Conservation (phyloP, 2,888 invertebrate species). For the Ctenicera cuprea region DNA sequence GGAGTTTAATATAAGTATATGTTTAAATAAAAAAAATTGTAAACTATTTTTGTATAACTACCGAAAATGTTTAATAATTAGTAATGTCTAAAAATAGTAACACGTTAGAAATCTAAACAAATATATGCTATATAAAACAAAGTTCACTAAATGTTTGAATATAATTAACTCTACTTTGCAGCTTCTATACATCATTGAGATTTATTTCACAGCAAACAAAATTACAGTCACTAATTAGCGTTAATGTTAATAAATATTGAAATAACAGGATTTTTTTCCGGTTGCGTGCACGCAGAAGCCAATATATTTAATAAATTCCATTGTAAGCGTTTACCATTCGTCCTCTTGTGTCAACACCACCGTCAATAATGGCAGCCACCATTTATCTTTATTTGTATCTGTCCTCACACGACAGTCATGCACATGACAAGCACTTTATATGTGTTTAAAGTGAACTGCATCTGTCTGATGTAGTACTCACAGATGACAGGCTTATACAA, state of each 20-base stretch:
- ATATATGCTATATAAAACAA: not conserved
- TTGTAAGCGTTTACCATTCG: conserved; percentile 47
- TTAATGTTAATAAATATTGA: conserved; percentile 28
- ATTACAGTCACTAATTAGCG: conserved; percentile 24
- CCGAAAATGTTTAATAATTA: too few relatives aligned
- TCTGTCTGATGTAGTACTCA: conserved; percentile 42
- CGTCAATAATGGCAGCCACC: conserved; percentile 57
- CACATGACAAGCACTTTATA: conserved; percentile 59
- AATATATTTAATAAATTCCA: conserved; percentile 49
- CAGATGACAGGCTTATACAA: conserved; percentile 32
- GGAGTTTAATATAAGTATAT: too few relatives aligned
- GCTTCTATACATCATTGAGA: not conserved
- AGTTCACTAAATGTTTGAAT: conserved; percentile 13
- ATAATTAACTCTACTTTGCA: conserved; percentile 23
- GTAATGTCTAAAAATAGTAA: not conserved
- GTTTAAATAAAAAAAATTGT: too few relatives aligned
- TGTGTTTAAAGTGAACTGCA: conserved; percentile 57
- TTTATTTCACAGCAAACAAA: not conserved
- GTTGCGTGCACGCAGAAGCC: conserved; percentile 7
- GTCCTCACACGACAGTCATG: conserved; percentile 58
- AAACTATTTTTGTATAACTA: too few relatives aligned
- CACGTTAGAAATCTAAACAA: not conserved
- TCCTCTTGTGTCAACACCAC: conserved; percentile 49
- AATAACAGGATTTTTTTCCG: conserved; percentile 6
- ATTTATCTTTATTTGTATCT: conserved; percentile 60